Evolutionary conservation across 2,888 invertebrate genomes (phyloP).

Genomic region (Blastobasis lacticolella): DNA sequence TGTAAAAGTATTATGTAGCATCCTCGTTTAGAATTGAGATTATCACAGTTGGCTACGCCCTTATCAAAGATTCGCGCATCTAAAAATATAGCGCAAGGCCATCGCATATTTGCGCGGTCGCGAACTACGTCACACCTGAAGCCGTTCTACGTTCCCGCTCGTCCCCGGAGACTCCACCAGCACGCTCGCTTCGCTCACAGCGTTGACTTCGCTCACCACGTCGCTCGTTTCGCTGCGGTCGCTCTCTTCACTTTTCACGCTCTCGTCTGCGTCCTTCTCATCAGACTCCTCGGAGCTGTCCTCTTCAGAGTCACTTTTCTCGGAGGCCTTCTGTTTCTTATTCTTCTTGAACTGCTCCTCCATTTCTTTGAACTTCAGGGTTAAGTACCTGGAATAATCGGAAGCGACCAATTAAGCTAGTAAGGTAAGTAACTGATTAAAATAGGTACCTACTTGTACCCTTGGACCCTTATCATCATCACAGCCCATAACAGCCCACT

Average conservation of each 20-base stretch:
- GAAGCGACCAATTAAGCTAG: not conserved
- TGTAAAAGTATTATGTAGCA: conserved; percentile 7
- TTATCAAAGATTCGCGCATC: conserved; percentile 7
- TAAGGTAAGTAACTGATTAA: no score
- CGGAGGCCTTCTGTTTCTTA: conserved; percentile 50
- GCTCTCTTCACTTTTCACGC: conserved; percentile 20
- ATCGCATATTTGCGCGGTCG: conserved; percentile 10
- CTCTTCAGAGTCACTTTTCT: conserved; percentile 33
- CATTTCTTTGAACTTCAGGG: conserved; percentile 89
- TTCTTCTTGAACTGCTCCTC: conserved; percentile 86
- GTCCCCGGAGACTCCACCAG: conserved; percentile 50
- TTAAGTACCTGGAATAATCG: conserved; percentile 78
- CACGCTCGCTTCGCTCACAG: conserved; percentile 48
- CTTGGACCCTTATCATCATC: no score
- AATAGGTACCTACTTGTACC: no score
- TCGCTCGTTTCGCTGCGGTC: conserved; percentile 5
- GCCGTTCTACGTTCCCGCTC: conserved; percentile 57
- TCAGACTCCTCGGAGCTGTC: conserved; percentile 30
- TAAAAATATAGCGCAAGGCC: conserved; percentile 12
- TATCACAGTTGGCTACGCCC: conserved; percentile 42
- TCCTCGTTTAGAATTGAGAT: conserved; percentile 22
- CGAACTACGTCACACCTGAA: conserved; percentile 31
- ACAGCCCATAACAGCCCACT: no score
- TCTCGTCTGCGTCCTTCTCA: conserved; percentile 25
- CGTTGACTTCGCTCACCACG: conserved; percentile 17